A percentile compares a stretch with the other conserved stretches of the same genome.
These are phyloP conservation scores for Agrochola circellaris DNA, from an alignment of 2,888 invertebrate genomes.

Conservation along the genomic window DNA sequence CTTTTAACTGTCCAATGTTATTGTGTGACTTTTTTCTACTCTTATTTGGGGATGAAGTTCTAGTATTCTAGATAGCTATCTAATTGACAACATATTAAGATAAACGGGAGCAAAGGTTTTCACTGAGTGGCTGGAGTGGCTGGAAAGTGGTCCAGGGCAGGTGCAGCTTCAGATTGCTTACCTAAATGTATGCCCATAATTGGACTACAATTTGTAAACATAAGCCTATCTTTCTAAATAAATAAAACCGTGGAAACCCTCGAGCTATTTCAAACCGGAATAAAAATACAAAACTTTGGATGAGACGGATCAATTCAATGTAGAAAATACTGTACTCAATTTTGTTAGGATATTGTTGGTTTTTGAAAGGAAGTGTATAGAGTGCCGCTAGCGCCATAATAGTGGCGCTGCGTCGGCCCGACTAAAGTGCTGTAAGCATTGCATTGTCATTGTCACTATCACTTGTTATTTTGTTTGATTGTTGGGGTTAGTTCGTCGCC, in stretches of 20 bases:
- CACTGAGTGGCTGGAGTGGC: not conserved
- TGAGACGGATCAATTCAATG: constrained; percentile 41
- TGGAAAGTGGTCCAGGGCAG: not conserved
- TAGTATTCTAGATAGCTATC: not conserved
- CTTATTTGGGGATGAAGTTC: not conserved
- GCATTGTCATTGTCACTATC: no score
- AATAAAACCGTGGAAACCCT: constrained; percentile 21
- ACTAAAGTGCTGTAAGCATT: no score
- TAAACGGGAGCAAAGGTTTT: not conserved
- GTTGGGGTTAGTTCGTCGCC: no score
- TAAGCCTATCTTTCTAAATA: constrained; percentile 5
- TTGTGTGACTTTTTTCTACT: not conserved
- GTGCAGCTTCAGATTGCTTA: not conserved
- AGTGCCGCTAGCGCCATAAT: no score
- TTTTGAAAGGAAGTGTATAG: not conserved
- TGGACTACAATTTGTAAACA: constrained; percentile 5
- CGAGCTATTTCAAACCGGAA: constrained; percentile 32
- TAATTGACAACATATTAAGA: not conserved
- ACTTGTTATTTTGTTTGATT: no score
- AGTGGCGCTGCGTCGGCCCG: no score
- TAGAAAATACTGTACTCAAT: constrained; percentile 27
- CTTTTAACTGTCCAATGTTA: not conserved
- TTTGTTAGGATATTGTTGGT: not conserved
- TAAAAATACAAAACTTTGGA: constrained; percentile 44
- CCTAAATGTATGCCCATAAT: not conserved